Percentiles rank a stretch among this genome's conserved stretches.
These are phyloP conservation scores for Philaenus spumarius DNA, from an alignment of 1,140 invertebrate species.

Conservation along the genomic window DNA sequence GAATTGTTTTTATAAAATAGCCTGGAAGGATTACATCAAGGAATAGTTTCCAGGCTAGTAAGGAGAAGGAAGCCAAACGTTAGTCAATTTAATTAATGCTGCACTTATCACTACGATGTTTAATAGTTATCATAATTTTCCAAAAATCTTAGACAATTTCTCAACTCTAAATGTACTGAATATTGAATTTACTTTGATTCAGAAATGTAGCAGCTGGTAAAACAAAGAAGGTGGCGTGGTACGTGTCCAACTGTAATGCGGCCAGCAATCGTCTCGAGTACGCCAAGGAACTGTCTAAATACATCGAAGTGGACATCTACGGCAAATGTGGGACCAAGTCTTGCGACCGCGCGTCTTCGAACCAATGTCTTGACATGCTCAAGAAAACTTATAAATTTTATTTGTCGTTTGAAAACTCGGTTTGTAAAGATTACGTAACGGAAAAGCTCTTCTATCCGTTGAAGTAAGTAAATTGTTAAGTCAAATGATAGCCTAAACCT, in stretches of 20 bases:
- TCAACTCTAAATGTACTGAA: slow-evolving; percentile 2
- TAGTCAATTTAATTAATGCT: too few relatives aligned
- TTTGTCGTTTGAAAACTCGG: slow-evolving; percentile 94
- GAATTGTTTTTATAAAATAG: too few relatives aligned
- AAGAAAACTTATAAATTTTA: slow-evolving; percentile 96
- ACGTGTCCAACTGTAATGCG: slow-evolving; percentile 91
- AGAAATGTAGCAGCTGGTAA: slow-evolving; percentile 82
- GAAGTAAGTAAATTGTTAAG: slow-evolving; percentile 53
- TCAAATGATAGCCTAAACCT: too few relatives aligned
- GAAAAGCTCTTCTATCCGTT: slow-evolving; percentile 95
- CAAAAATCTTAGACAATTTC: too few relatives aligned
- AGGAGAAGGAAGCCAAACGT: too few relatives aligned
- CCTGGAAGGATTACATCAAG: too few relatives aligned
- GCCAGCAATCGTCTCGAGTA: slow-evolving; percentile 81
- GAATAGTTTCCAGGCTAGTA: too few relatives aligned
- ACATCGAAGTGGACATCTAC: slow-evolving; percentile 90
- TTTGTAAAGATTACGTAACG: slow-evolving; percentile 93
- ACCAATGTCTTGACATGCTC: slow-evolving; percentile 83
- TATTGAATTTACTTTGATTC: slow-evolving; percentile 5
- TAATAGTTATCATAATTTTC: too few relatives aligned
- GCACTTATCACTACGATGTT: too few relatives aligned
- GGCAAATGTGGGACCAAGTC: slow-evolving; percentile 80
- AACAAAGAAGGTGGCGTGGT: slow-evolving; percentile 93
- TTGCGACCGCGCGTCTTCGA: slow-evolving; percentile 63
- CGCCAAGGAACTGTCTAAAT: slow-evolving; percentile 74